A percentile compares a stretch with the other conserved stretches of the same genome.
These are phyloP conservation scores for Pocillopora damicornis DNA, from an alignment of 64 coral and sea anemone species.

Conservation along the genomic window DNA sequence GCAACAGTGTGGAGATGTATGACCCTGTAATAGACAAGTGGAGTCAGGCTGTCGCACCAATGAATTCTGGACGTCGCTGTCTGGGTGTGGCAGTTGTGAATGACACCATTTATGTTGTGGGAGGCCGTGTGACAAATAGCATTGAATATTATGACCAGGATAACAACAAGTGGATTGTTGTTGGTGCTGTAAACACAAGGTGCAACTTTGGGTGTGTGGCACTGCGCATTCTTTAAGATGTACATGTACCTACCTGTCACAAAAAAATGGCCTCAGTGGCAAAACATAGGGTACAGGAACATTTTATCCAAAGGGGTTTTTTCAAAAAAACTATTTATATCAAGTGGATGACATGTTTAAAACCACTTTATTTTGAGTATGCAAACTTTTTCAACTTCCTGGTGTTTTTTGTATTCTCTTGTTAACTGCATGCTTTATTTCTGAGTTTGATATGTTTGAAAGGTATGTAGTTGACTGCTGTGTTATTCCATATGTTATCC, in stretches of 20 bases:
- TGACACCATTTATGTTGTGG: constrained; percentile 95
- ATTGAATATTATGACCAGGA: constrained; percentile 97
- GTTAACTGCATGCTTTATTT: too few species aligned
- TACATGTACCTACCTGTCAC: background rate
- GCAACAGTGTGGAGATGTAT: constrained; percentile 95
- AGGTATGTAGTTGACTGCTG: too few species aligned
- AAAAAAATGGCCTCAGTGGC: too few species aligned
- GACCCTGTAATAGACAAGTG: constrained; percentile 60
- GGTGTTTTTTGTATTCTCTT: too few species aligned
- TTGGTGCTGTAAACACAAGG: constrained; percentile 88
- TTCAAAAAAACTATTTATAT: too few species aligned
- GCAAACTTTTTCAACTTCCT: too few species aligned
- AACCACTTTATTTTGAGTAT: too few species aligned
- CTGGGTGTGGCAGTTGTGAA: constrained; percentile 98
- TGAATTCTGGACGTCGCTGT: constrained; percentile 95
- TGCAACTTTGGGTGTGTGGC: constrained; percentile 99
- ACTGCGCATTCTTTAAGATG: constrained; percentile 58
- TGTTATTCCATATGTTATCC: too few species aligned
- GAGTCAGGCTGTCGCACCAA: constrained; percentile 81
- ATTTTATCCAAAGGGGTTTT: too few species aligned
- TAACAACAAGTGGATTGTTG: constrained; percentile 83
- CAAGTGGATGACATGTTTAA: too few species aligned
- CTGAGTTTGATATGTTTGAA: too few species aligned
- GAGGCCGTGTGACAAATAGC: constrained; percentile 90
- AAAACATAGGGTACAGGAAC: too few species aligned